Evolutionary conservation across 2,797 vertebrate species (phyloP), one percentile per base, ranked within the genome.

Genomic region (Monodelphis domestica): DNA sequence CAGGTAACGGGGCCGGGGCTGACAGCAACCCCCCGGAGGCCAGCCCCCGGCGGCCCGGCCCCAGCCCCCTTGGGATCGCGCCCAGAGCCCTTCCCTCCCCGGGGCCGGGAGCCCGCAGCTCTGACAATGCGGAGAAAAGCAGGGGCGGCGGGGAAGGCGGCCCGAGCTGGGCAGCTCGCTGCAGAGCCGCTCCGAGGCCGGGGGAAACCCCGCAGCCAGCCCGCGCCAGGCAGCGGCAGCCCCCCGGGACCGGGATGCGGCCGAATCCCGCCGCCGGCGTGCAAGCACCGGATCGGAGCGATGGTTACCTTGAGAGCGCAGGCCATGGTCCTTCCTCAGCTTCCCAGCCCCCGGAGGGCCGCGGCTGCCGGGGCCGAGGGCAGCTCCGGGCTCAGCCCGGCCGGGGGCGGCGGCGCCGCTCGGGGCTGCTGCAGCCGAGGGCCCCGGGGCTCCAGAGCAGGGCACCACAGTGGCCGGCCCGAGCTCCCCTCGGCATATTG

Each of bases 221-320:
- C 97, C 91, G 54, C 70, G 96, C n/a, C n/a, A n/a, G n/a, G 96
- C 97, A 97, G 96, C 90, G 90, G 97, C 96, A 96, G 94, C 97
- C 97, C 96, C 93, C 0, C 88, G 94, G 96, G 93, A 95, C 91
- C 92, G 96, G 95, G 98, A 98, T 98, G 98, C 98, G 94, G 95
- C 54, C 96, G 98, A 95, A 97, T 95, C 95, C 97, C 95, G 87
- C 14, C 94, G 95, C 97, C 97, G 96, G 98, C 97, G 94, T 96
- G 96, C 96, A 95, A 98, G 98, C 98, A 97, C 94, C 96, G 96
- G 97, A 98, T 95, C 88, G 90, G 95, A 98, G 97, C 90, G 96
- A n/a, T n/a, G n/a, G 98, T 99, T 99, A 99, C 99, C 99, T 99
- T 99, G 98, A 99, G 99, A 98, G 99, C 98, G 99, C 99, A 99